Percentiles rank a stretch among this genome's conserved stretches.
Evolutionary conservation across 2,113 vertebrate genomes (phyloP).

Genomic region (Nesogale talazaci): DNA sequence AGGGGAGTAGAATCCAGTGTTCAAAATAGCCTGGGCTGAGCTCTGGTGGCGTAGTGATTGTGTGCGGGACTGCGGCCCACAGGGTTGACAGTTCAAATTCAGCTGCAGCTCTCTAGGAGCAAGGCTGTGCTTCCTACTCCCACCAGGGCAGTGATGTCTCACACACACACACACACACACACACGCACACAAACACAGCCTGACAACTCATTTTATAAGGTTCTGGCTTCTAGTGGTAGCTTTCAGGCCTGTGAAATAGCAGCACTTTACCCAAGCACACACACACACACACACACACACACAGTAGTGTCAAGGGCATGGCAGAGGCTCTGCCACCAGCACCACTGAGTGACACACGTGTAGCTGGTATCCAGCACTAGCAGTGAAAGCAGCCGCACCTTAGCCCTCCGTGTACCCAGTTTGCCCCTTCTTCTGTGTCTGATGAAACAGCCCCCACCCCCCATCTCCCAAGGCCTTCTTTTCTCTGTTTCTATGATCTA

Average conservation of each 20-base stretch:
- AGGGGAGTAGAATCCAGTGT: background rate
- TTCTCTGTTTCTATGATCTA: conserved; percentile 48
- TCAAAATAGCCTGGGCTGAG: too few relatives aligned
- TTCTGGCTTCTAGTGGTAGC: background rate
- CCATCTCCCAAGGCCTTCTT: conserved; percentile 41
- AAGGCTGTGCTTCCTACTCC: too few relatives aligned
- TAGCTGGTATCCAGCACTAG: background rate
- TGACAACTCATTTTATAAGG: background rate
- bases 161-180: too few relatives aligned
- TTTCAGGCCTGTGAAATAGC: background rate
- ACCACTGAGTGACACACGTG: background rate
- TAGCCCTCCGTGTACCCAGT: background rate
- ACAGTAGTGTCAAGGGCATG: background rate
- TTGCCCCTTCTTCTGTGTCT: background rate
- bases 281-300: background rate
- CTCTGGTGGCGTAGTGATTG: too few relatives aligned
- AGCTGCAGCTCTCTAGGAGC: too few relatives aligned
- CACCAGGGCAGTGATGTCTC: too few relatives aligned
- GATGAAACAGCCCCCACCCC: background rate
- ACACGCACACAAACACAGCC: too few relatives aligned
- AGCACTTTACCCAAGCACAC: background rate
- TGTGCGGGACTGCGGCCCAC: too few relatives aligned
- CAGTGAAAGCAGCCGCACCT: background rate
- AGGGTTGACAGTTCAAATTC: too few relatives aligned
- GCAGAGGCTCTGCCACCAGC: background rate